Conservation (phyloP, 2,888 invertebrate genomes). For the Drosophila formosana region DNA sequence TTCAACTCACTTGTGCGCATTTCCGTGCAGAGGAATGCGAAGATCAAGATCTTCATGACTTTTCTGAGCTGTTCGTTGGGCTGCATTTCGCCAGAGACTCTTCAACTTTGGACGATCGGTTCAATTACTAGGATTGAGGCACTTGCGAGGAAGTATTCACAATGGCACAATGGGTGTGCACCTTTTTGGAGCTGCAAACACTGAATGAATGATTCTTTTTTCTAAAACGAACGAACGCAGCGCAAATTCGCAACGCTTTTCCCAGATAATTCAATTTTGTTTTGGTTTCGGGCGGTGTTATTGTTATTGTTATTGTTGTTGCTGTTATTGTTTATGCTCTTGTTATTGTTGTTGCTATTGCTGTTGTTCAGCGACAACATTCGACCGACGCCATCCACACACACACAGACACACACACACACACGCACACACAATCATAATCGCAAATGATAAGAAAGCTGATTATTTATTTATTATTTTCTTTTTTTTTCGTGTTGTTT, state of each 20-base stretch:
- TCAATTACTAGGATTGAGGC: background rate
- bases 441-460: constrained; percentile 49
- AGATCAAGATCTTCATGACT: constrained; percentile 75
- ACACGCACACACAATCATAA: constrained; percentile 36
- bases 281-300: constrained; percentile 62
- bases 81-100: constrained; percentile 55
- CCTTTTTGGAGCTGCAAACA: constrained; percentile 61
- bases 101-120: background rate
- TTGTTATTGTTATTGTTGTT: constrained; percentile 25
- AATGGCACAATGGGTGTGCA: constrained; percentile 28
- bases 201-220: constrained; percentile 64
- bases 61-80: constrained; percentile 64
- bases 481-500: constrained; percentile 9
- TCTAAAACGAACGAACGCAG: constrained; percentile 53
- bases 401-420: constrained; percentile 18
- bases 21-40: constrained; percentile 82
- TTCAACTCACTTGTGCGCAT: constrained; percentile 57
- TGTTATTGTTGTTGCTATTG: constrained; percentile 31
- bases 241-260: constrained; percentile 70
- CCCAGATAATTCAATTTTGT: constrained; percentile 74
- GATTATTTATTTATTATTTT: constrained; percentile 40
- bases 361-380: constrained; percentile 51
- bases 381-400: constrained; percentile 31
- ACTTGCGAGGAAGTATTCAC: background rate
- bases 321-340: constrained; percentile 29